Percentiles rank a stretch among this genome's conserved stretches.
These are phyloP conservation scores for Zophobas morio DNA, from an alignment of 1,140 invertebrate species.

Conservation along the genomic window DNA sequence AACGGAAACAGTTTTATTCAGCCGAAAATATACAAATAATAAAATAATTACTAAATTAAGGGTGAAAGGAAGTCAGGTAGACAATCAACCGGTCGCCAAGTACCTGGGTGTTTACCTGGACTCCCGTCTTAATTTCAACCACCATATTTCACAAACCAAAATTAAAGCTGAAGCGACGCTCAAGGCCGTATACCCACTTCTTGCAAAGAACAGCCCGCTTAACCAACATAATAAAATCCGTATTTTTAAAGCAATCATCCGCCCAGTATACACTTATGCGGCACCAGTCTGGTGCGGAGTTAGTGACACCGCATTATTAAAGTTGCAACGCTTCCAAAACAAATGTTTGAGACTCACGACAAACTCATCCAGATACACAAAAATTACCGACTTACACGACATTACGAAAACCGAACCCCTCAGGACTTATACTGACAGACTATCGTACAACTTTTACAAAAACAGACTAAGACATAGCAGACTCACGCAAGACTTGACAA, in stretches of 20 bases:
- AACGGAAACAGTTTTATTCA: slow-evolving; percentile 38
- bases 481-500: slow-evolving; percentile 1
- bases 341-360: slow-evolving; percentile 4
- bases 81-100: background rate
- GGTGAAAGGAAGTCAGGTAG: background rate
- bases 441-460: slow-evolving; percentile 1
- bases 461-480: background rate
- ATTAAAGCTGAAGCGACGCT: background rate
- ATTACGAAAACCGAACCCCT: background rate
- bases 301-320: background rate
- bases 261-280: slow-evolving; percentile 20
- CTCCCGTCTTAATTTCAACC: background rate
- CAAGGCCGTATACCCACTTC: slow-evolving; percentile 4
- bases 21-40: slow-evolving; percentile 43
- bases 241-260: slow-evolving; percentile 16
- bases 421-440: slow-evolving; percentile 1
- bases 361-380: background rate
- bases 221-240: background rate
- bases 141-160: background rate
- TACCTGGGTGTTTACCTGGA: slow-evolving; percentile 15
- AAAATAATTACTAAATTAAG: background rate
- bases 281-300: slow-evolving; percentile 3
- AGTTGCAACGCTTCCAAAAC: slow-evolving; percentile 3
- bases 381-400: slow-evolving; percentile 9
- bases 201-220: background rate